Conservation (phyloP, 2,888 invertebrate species). For the Spicauda simplicius region DNA sequence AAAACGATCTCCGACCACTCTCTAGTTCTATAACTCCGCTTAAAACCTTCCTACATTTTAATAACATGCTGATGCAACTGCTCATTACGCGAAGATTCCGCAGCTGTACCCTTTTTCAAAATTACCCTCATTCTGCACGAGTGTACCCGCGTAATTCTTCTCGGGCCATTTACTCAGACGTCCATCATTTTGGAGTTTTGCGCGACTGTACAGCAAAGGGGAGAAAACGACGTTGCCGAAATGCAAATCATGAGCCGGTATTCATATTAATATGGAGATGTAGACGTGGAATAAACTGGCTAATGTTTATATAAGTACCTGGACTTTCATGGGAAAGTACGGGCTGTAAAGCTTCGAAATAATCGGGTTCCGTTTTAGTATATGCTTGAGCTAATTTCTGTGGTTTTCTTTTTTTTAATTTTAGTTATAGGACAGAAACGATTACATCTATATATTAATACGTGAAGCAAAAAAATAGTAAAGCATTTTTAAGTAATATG, state of each 20-base stretch:
- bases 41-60: conserved; percentile 7
- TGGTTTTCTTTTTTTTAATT: no score
- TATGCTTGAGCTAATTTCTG: not conserved
- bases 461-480: no score
- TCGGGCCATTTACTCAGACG: conserved; percentile 78
- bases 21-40: not conserved
- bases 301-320: conserved; percentile 41
- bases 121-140: conserved; percentile 57
- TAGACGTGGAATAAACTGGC: conserved; percentile 45
- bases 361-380: not conserved
- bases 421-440: no score
- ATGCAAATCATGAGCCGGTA: conserved; percentile 72
- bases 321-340: conserved; percentile 34
- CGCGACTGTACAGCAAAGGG: conserved; percentile 54
- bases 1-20: not conserved
- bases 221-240: conserved; percentile 56
- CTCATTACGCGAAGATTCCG: conserved; percentile 33
- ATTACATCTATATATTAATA: no score
- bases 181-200: conserved; percentile 74
- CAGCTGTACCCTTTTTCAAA: conserved; percentile 13
- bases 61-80: conserved; percentile 24
- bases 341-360: not conserved
- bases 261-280: conserved; percentile 70
- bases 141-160: conserved; percentile 69
- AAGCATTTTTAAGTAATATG: no score